Conservation (phyloP, 2,113 vertebrate species). For the Serilophus lunatus region DNA sequence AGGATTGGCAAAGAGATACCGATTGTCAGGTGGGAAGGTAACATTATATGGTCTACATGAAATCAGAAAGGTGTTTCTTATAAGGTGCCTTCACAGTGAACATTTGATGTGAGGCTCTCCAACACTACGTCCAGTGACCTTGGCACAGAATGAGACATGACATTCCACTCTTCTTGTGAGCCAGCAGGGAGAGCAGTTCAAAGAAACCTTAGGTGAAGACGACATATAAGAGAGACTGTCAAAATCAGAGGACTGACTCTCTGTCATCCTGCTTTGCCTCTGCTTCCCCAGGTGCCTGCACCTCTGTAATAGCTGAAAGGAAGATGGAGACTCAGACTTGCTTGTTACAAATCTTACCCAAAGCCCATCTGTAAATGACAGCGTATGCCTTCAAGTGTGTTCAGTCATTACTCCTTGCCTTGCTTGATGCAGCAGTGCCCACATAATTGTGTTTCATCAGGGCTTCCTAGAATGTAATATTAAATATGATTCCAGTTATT, state of each 20-base stretch:
- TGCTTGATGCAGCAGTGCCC: not conserved
- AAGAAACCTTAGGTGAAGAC: not conserved
- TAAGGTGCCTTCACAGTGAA: not conserved
- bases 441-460: not conserved
- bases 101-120: not conserved
- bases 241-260: not conserved
- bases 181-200: not conserved
- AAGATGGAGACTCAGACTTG: not conserved
- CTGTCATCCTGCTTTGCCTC: not conserved
- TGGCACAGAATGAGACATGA: not conserved
- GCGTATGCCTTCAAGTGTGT: not conserved
- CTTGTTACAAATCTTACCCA: not conserved
- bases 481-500: not conserved
- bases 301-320: not conserved
- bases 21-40: not conserved
- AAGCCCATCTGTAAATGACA: not conserved
- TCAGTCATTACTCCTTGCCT: not conserved
- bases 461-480: not conserved
- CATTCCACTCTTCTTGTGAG: not conserved
- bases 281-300: not conserved
- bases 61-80: not conserved
- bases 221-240: not conserved
- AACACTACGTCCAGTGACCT: not conserved
- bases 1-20: not conserved
- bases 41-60: fast-evolving